A percentile compares a stretch with the other conserved stretches of the same genome.
Evolutionary conservation across 2,797 vertebrate species (phyloP).

Genomic region (Octomys mimax): DNA sequence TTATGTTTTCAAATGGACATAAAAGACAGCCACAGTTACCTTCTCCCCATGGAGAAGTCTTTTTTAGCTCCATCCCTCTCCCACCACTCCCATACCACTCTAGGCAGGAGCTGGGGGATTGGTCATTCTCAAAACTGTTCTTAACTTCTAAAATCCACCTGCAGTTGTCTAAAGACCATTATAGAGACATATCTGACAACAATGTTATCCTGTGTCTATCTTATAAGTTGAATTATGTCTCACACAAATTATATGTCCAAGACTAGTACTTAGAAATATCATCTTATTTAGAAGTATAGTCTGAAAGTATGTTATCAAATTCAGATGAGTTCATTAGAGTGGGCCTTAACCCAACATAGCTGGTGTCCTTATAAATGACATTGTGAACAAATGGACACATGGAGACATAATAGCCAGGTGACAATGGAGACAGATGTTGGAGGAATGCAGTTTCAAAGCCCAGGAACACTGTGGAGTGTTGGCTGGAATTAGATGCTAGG

Average conservation of each 20-base stretch:
- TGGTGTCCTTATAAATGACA: background rate
- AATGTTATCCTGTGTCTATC: background rate
- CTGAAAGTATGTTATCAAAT: background rate
- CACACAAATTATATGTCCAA: background rate
- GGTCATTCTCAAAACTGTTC: background rate
- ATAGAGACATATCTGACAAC: background rate
- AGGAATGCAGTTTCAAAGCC: background rate
- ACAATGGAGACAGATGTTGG: background rate
- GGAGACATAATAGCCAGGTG: background rate
- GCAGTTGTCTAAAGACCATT: background rate
- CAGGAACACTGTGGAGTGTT: background rate
- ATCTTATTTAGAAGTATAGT: conserved; percentile 5
- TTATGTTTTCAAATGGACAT: background rate
- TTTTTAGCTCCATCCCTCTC: background rate
- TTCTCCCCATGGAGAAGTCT: background rate
- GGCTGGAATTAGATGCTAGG: background rate
- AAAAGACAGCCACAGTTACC: fast-evolving
- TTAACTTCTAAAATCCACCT: background rate
- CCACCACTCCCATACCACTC: background rate
- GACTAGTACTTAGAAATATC: background rate
- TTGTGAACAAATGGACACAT: background rate
- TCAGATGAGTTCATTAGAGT: background rate
- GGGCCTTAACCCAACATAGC: background rate
- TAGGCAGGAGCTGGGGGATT: background rate
- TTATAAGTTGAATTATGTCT: conserved; percentile 13